These are phyloP conservation scores for Ifrita kowaldi DNA, from an alignment of 2,113 vertebrate species.

Conservation along the genomic window DNA sequence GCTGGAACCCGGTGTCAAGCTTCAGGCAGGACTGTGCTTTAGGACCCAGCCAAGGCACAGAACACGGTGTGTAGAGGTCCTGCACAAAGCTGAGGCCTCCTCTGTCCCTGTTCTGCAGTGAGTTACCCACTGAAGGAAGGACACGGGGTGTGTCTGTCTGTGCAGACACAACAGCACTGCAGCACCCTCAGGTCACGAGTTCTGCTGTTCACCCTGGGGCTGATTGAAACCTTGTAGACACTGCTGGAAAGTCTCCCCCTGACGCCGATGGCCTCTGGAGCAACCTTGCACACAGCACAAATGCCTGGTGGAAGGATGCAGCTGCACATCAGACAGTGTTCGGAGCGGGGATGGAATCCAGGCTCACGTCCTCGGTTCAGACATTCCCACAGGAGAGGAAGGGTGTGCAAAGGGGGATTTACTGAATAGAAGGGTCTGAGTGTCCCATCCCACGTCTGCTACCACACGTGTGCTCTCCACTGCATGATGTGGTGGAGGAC, in stretches of 20 bases:
- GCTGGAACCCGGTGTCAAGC: background rate
- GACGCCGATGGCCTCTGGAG: background rate
- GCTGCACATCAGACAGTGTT: background rate
- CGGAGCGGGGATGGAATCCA: background rate
- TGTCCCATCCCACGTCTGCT: accelerated
- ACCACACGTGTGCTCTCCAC: accelerated
- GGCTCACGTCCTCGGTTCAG: accelerated
- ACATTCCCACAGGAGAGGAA: background rate
- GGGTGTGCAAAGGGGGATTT: background rate
- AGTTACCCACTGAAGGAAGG: background rate
- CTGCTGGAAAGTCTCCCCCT: background rate
- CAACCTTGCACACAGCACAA: background rate
- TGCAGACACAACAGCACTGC: background rate
- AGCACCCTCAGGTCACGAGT: background rate
- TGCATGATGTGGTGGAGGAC: background rate
- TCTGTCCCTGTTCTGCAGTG: background rate
- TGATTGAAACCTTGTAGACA: background rate
- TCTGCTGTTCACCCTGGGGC: background rate
- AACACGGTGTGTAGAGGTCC: background rate
- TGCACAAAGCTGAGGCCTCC: background rate
- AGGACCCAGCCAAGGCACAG: background rate
- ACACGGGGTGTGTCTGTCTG: background rate
- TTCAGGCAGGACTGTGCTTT: background rate
- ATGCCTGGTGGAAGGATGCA: background rate
- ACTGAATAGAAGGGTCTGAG: accelerated